Base-by-base conservation (phyloP, 2,113 vertebrate genomes). In the Dendrocopos noguchii region DNA sequence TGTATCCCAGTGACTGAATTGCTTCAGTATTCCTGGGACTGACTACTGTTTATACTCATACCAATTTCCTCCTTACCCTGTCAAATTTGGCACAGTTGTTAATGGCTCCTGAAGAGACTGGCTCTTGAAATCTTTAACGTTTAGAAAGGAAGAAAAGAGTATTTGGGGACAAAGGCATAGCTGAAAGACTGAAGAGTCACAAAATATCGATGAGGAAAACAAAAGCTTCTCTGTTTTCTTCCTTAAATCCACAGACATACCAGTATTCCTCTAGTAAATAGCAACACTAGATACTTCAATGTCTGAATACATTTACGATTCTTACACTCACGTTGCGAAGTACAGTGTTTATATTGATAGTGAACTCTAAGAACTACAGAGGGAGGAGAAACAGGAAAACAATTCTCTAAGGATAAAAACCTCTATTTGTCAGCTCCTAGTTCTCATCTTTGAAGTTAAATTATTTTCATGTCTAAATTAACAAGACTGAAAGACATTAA, bases 71-170 rank as follows among this genome's bases (percentile, higher is more conserved):
- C 64, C 44, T 61, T 77, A 28, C 2, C 28, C 9, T 71, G 22
- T 20, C 59, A 91, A 27, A 82, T 72, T 18, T 33, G 80, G 10
- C 24, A 79, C 44, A 34, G 18, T 25, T 18, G 6, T 27, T 34
- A 88, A 71, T 42, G 12, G 20, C 27, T 64, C 47, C 29, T 66
- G 56, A 63, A 66, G 84, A 74, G 70, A 18, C 2, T 50, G 13
- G 18, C 39, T 74, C 56, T 44, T 20, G 10, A 67, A 85, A 82
- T 19, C n/a, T 84, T 81, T 16, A 34, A 15, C 11, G 0, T 0
- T 68, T 90, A 61, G 22, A 65, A 3, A 44, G 27, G 56, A 91
- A 92, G 27, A 13, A 44, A 92, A 55, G 21, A 57, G 4, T 31
- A 71, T 55, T 74, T 12, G 3, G 42, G 74, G 65, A 88, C 52